A percentile compares a stretch with the other conserved stretches of the same genome.
These are phyloP conservation scores for Muntiacus muntjak DNA, from an alignment of 2,113 vertebrate genomes.

Conservation along the genomic window DNA sequence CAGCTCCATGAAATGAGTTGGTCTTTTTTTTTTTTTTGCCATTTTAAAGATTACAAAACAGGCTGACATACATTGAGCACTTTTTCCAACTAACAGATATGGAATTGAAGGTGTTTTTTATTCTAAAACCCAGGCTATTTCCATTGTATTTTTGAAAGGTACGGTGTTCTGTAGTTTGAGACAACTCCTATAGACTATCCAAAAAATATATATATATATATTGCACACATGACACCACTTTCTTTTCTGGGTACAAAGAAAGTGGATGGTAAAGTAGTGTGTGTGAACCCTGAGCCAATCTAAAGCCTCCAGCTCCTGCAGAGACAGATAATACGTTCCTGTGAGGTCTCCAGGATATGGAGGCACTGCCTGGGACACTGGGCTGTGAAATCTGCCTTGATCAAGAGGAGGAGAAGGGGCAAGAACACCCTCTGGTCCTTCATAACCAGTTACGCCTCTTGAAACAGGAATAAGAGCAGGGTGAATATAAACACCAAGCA, in stretches of 20 bases:
- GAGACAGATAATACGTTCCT: conserved; percentile 9
- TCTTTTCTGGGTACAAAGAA: conserved; percentile 16
- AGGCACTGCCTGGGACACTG: background rate
- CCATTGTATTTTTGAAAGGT: background rate
- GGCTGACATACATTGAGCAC: background rate
- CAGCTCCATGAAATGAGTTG: background rate
- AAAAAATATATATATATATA: background rate
- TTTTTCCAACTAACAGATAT: background rate
- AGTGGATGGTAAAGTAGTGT: background rate
- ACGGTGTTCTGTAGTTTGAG: background rate
- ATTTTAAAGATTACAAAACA: background rate
- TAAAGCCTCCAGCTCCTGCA: background rate
- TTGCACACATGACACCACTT: background rate
- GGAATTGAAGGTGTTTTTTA: background rate
- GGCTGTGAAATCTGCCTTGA: background rate
- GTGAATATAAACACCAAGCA: background rate
- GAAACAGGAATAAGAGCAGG: background rate
- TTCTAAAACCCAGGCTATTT: background rate
- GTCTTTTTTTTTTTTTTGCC: too few species aligned
- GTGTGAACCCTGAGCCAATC: background rate
- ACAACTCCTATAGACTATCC: background rate
- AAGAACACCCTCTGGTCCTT: background rate
- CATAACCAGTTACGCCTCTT: background rate
- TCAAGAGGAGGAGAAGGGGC: conserved; percentile 6
- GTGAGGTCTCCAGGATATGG: background rate